Evolutionary conservation across 2,113 vertebrate genomes (phyloP).

Genomic region (Campylomormyrus numenius): DNA sequence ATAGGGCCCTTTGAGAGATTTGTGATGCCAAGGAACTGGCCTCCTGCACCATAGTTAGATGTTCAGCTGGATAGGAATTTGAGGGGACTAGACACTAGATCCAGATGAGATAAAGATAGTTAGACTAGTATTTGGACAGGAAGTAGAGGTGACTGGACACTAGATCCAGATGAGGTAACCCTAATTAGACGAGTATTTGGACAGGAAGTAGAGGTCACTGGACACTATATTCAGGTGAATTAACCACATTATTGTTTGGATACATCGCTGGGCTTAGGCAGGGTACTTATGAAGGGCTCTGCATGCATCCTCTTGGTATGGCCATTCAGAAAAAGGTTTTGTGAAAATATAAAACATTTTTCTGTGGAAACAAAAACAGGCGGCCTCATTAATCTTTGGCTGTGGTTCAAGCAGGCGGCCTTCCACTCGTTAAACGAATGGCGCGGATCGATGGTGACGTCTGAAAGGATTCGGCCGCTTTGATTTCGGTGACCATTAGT

Average conservation of each 20-base stretch:
- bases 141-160: too few relatives aligned
- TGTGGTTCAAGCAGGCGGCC: background rate
- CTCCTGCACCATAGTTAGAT: background rate
- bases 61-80: background rate
- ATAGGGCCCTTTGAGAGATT: background rate
- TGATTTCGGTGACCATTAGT: background rate
- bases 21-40: background rate
- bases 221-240: background rate
- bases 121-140: too few relatives aligned
- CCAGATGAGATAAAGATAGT: background rate
- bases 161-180: too few relatives aligned
- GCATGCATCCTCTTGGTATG: background rate
- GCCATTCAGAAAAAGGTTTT: background rate
- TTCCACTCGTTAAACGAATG: background rate
- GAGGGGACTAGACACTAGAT: background rate
- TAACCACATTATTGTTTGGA: background rate
- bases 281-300: background rate
- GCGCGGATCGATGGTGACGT: background rate
- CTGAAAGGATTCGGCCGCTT: background rate
- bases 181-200: too few relatives aligned
- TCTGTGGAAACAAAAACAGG: background rate
- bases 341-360: constrained; percentile 7
- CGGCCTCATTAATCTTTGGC: background rate
- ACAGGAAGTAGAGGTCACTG: too few relatives aligned
- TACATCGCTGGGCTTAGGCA: background rate